Percentiles rank a stretch among this genome's conserved stretches.
Conservation (phyloP, 2,797 vertebrate species). For the Microctenopoma lineatum region DNA sequence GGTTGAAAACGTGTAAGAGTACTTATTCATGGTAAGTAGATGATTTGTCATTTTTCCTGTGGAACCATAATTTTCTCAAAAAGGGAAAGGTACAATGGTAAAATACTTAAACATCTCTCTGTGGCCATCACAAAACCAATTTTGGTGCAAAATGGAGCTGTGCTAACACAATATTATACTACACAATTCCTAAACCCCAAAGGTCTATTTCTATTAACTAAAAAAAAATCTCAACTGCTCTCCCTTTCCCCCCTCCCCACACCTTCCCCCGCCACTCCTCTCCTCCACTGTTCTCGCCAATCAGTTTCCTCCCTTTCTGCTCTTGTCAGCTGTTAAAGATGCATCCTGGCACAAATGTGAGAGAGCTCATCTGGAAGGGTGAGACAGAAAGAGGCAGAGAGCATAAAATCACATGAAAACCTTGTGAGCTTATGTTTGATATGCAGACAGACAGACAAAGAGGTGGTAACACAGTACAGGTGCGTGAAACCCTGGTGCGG, state of each 20-base stretch:
- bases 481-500: conserved; percentile 52
- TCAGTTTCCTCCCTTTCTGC: conserved; percentile 41
- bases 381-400: conserved; percentile 28
- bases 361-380: conserved; percentile 59
- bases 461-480: conserved; percentile 30
- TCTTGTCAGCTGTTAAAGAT: conserved; percentile 62
- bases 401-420: conserved; percentile 52
- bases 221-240: conserved; percentile 21
- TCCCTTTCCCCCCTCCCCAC: conserved; percentile 17
- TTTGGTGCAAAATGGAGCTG: conserved; percentile 66
- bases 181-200: conserved; percentile 54
- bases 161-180: conserved; percentile 57
- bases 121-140: conserved; percentile 54
- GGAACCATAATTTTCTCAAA: conserved; percentile 53
- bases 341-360: conserved; percentile 51
- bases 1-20: conserved; percentile 38
- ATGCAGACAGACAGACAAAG: conserved; percentile 29
- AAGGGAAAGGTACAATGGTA: conserved; percentile 34
- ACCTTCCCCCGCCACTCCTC: conserved; percentile 38
- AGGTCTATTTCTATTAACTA: conserved; percentile 59
- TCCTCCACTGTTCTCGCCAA: conserved; percentile 36
- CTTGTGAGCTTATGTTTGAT: conserved; percentile 46
- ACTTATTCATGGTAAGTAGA: conserved; percentile 47
- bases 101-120: conserved; percentile 45
- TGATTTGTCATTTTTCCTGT: conserved; percentile 46